These are phyloP conservation scores for Atherinosoma microstoma DNA, from an alignment of 2,797 vertebrate species.

Conservation along the genomic window DNA sequence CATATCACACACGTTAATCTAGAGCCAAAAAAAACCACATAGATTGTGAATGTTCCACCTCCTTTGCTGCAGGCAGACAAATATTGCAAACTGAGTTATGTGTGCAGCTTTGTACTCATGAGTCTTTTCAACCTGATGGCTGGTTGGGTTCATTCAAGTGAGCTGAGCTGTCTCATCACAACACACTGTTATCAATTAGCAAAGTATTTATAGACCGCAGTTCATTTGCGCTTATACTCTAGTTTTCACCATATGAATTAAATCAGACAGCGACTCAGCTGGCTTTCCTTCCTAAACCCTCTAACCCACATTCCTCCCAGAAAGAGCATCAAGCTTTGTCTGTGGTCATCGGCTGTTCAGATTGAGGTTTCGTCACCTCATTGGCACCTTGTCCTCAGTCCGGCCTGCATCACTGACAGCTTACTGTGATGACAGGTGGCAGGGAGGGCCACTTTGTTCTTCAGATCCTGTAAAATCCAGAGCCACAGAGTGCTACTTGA, in stretches of 20 bases:
- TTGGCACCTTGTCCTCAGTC: slow-evolving; percentile 44
- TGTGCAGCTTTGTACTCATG: not conserved
- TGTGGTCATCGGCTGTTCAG: slow-evolving; percentile 36
- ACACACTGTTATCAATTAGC: slow-evolving; percentile 38
- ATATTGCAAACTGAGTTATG: slow-evolving; percentile 42
- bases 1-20: slow-evolving; percentile 48
- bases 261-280: slow-evolving; percentile 15
- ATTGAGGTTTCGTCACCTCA: slow-evolving; percentile 54
- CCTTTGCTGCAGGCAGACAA: slow-evolving; percentile 27
- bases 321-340: not conserved
- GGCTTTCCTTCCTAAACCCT: slow-evolving; percentile 17
- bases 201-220: slow-evolving; percentile 33
- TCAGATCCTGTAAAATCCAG: slow-evolving; percentile 35
- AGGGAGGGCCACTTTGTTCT: slow-evolving; percentile 63
- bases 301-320: not conserved
- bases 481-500: slow-evolving; percentile 66
- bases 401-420: slow-evolving; percentile 43
- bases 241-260: slow-evolving; percentile 24
- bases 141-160: not conserved
- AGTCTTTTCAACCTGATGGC: not conserved
- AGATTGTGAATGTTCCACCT: slow-evolving; percentile 24
- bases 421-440: slow-evolving; percentile 75
- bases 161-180: slow-evolving; percentile 15
- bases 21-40: slow-evolving; percentile 12
- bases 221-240: slow-evolving; percentile 1